Evolutionary conservation across 2,888 invertebrate species (phyloP).

Genomic region (Troilus luridus): DNA sequence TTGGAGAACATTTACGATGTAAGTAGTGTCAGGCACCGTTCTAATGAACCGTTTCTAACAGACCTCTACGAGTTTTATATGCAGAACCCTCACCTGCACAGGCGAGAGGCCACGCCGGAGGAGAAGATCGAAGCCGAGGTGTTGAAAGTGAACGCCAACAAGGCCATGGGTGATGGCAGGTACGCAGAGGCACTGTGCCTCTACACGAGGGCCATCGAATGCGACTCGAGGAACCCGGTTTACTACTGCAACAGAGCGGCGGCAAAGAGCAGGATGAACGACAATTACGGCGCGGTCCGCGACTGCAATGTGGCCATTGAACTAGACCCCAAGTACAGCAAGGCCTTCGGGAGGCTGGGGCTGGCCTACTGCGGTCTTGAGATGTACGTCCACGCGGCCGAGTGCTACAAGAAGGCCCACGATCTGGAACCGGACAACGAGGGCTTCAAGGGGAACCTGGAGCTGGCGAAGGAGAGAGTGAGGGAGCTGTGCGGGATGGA

Average conservation of each 20-base stretch:
- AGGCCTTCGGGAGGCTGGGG: slow-evolving; percentile 94
- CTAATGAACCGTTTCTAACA: slow-evolving; percentile 52
- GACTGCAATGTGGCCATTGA: slow-evolving; percentile 92
- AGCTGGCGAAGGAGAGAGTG: slow-evolving; percentile 58
- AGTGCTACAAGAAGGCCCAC: slow-evolving; percentile 58
- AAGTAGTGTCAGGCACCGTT: neutral
- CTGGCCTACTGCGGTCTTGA: slow-evolving; percentile 61
- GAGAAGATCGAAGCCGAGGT: slow-evolving; percentile 82
- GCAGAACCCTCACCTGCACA: slow-evolving; percentile 14
- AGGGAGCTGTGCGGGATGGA: slow-evolving; percentile 31
- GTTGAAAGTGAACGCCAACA: slow-evolving; percentile 89
- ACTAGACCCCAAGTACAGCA: slow-evolving; percentile 92
- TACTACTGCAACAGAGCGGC: slow-evolving; percentile 98
- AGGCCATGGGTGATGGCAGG: slow-evolving; percentile 86
- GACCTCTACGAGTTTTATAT: slow-evolving; percentile 59
- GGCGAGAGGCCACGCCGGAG: slow-evolving; percentile 55
- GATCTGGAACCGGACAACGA: slow-evolving; percentile 61
- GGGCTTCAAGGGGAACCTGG: slow-evolving; percentile 60
- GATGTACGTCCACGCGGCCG: slow-evolving; percentile 60
- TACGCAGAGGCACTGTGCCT: slow-evolving; percentile 85
- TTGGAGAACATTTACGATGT: slow-evolving; percentile 63
- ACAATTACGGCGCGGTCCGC: slow-evolving; percentile 86
- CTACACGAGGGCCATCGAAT: slow-evolving; percentile 81
- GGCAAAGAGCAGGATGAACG: slow-evolving; percentile 90
- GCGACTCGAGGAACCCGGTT: slow-evolving; percentile 91